A percentile compares a stretch with the other conserved stretches of the same genome.
Conservation (phyloP, 2,888 invertebrate species). For the Temnothorax unifasciatus region DNA sequence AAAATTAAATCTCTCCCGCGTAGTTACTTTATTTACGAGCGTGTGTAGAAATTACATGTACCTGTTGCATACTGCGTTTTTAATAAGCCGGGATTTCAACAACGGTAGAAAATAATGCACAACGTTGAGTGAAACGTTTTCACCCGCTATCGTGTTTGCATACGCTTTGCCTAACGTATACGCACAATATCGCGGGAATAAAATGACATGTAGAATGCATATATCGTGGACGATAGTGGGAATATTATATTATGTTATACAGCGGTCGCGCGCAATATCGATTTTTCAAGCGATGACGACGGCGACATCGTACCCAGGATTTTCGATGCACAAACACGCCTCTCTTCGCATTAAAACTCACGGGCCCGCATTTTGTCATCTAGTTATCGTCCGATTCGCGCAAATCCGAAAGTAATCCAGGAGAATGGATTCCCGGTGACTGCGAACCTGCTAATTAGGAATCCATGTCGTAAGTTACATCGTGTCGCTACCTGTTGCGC, state of each 20-base stretch:
- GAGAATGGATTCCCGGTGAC: slow-evolving; percentile 36
- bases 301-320: slow-evolving; percentile 44
- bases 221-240: slow-evolving; percentile 18
- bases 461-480: slow-evolving; percentile 58
- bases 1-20: slow-evolving; percentile 28
- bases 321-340: slow-evolving; percentile 35
- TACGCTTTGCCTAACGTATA: slow-evolving; percentile 18
- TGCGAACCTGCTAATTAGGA: slow-evolving; percentile 45
- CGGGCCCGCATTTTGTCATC: slow-evolving; percentile 32
- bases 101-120: slow-evolving; percentile 31
- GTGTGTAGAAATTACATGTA: slow-evolving; percentile 38
- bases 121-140: slow-evolving; percentile 32
- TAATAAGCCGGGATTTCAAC: slow-evolving; percentile 24
- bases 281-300: slow-evolving; percentile 51
- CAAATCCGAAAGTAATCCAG: slow-evolving; percentile 42
- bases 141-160: neutral
- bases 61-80: slow-evolving; percentile 51
- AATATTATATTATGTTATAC: neutral
- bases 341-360: slow-evolving; percentile 33
- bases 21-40: slow-evolving; percentile 22
- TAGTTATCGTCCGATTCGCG: slow-evolving; percentile 35
- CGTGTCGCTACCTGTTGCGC: slow-evolving; percentile 74
- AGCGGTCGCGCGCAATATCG: slow-evolving; percentile 37
- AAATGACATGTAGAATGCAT: neutral
- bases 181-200: slow-evolving; percentile 6